A percentile compares a stretch with the other conserved stretches of the same genome.
Evolutionary conservation across 1,140 invertebrate genomes (phyloP).

Genomic region (Tachypleus tridentatus): DNA sequence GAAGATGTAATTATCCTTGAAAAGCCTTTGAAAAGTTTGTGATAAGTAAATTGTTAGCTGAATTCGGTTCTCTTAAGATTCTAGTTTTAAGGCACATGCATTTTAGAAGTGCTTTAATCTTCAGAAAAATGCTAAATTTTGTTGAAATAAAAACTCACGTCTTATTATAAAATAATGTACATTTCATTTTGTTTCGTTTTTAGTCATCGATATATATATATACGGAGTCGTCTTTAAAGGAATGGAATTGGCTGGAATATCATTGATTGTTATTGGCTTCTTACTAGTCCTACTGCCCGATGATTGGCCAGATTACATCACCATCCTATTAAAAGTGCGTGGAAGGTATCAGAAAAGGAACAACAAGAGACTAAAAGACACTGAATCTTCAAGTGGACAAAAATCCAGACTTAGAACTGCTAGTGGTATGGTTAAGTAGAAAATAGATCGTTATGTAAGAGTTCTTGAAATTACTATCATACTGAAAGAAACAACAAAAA

Average conservation of each 20-base stretch:
- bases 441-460: no score
- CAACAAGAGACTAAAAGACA: background rate
- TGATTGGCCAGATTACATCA: constrained; percentile 91
- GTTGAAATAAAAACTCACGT: background rate
- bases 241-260: constrained; percentile 86
- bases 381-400: background rate
- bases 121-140: no score
- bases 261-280: constrained; percentile 49
- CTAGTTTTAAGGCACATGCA: no score
- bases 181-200: constrained; percentile 19
- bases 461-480: no score
- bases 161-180: background rate
- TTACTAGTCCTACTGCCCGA: constrained; percentile 78
- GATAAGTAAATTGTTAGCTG: no score
- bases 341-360: constrained; percentile 6
- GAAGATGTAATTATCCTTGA: no score
- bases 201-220: constrained; percentile 72
- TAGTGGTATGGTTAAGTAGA: constrained; percentile 2
- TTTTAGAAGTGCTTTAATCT: no score
- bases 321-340: constrained; percentile 53
- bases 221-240: constrained; percentile 75
- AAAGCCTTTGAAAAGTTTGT: no score
- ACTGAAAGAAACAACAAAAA: no score
- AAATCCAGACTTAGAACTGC: background rate
- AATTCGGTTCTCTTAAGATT: no score